Conservation (phyloP, 2,888 invertebrate species). For the Brenthis daphne region DNA sequence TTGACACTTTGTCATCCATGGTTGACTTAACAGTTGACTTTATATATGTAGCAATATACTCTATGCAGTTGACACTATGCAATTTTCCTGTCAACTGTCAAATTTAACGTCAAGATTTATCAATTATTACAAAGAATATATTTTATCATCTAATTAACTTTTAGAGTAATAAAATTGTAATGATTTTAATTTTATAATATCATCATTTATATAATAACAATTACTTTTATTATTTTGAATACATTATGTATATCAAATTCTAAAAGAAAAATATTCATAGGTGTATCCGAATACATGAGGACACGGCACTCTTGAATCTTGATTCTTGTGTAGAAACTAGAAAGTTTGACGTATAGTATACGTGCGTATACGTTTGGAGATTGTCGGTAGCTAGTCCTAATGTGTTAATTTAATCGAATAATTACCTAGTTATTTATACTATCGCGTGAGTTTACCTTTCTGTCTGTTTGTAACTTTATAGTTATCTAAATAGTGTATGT, state of each 20-base stretch:
- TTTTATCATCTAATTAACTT: too few relatives aligned
- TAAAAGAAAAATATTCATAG: neutral
- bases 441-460: conserved; percentile 31
- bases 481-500: neutral
- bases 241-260: neutral
- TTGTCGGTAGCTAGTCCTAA: conserved; percentile 42
- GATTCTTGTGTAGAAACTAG: conserved; percentile 38
- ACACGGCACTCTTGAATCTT: conserved; percentile 45
- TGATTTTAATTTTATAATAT: too few relatives aligned
- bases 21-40: neutral
- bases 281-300: conserved; percentile 41
- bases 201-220: too few relatives aligned
- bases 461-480: conserved; percentile 12
- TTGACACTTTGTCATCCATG: neutral
- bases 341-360: conserved; percentile 49
- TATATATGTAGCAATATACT: too few relatives aligned
- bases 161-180: too few relatives aligned
- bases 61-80: conserved; percentile 4
- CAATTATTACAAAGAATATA: too few relatives aligned
- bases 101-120: neutral
- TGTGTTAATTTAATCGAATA: conserved; percentile 37
- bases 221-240: too few relatives aligned
- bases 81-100: conserved; percentile 6
- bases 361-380: conserved; percentile 43
- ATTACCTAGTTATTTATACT: conserved; percentile 32